phyloP scores from a whole-genome alignment of 2,113 vertebrate species.

The Symphodus melops region DNA sequence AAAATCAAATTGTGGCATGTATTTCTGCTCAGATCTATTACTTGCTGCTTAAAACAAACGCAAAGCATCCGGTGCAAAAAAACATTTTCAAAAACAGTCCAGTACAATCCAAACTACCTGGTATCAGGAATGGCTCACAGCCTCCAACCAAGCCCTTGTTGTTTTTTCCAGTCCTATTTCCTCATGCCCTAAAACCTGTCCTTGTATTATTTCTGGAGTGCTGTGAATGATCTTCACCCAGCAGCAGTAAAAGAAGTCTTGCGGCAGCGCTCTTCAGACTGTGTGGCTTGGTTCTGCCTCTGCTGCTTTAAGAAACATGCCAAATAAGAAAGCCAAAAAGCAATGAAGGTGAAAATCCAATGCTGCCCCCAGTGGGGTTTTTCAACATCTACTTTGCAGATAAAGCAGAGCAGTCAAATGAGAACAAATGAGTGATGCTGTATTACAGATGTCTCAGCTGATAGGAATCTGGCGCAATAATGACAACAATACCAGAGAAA shows the following conservation, averaged over 20 bases:
- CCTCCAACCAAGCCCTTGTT: slow-evolving; percentile 7
- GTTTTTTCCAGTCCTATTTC: slow-evolving; percentile 34
- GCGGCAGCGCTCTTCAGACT: slow-evolving; percentile 8
- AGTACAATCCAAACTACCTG: slow-evolving; percentile 17
- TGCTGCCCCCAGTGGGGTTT: slow-evolving; percentile 51
- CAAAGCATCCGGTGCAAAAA: slow-evolving; percentile 19
- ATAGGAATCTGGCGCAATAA: slow-evolving; percentile 59
- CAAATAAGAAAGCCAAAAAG: slow-evolving; percentile 71
- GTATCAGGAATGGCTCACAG: not conserved
- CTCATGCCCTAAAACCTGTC: slow-evolving; percentile 5
- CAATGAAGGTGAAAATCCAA: slow-evolving; percentile 75
- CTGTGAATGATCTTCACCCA: slow-evolving; percentile 16
- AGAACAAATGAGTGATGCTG: slow-evolving; percentile 69
- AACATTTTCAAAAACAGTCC: not conserved
- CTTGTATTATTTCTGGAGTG: slow-evolving; percentile 33
- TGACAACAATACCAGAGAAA: slow-evolving; percentile 54
- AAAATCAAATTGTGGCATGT: slow-evolving; percentile 22
- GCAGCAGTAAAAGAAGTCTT: slow-evolving; percentile 17
- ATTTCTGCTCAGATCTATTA: slow-evolving; percentile 54
- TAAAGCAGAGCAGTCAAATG: slow-evolving; percentile 72
- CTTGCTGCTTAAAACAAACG: slow-evolving; percentile 51
- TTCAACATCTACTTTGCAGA: slow-evolving; percentile 65
- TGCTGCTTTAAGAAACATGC: slow-evolving; percentile 48
- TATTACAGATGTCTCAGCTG: slow-evolving; percentile 51
- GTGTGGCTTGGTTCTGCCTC: slow-evolving; percentile 31